Evolutionary conservation across 2,888 invertebrate species (phyloP).

Genomic region (Metalampra italica): DNA sequence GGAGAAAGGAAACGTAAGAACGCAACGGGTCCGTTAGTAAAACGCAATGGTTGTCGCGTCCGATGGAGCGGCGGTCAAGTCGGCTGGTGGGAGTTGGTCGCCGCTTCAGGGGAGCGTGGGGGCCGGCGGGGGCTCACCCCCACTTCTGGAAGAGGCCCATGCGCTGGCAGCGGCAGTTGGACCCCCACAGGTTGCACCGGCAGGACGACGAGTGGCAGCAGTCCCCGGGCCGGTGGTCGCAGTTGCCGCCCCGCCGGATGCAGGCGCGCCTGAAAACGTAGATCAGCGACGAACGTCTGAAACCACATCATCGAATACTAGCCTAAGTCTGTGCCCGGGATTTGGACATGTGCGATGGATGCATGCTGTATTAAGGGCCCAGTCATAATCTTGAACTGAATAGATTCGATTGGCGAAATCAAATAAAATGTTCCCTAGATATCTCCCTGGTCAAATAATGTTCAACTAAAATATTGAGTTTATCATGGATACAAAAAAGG

Average conservation of each 20-base stretch:
- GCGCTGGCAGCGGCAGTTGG: constrained; percentile 92
- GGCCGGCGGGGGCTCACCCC: constrained; percentile 71
- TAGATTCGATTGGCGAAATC: too few species aligned
- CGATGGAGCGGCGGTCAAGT: constrained; percentile 66
- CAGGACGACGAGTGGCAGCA: constrained; percentile 93
- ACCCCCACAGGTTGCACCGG: constrained; percentile 93
- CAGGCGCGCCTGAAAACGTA: constrained; percentile 92
- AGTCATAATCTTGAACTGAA: too few species aligned
- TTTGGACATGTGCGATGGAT: constrained; percentile 14
- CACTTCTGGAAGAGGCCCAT: constrained; percentile 94
- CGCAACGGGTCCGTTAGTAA: constrained; percentile 60
- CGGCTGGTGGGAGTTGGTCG: constrained; percentile 60
- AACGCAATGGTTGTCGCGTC: constrained; percentile 59
- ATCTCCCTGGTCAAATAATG: too few species aligned
- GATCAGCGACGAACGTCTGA: constrained; percentile 91
- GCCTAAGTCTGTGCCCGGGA: constrained; percentile 60
- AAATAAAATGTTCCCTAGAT: too few species aligned
- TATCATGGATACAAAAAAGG: too few species aligned
- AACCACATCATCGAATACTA: constrained; percentile 77
- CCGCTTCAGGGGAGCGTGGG: constrained; percentile 51
- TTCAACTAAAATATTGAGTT: too few species aligned
- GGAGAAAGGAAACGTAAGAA: constrained; percentile 39
- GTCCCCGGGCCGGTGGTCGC: constrained; percentile 90
- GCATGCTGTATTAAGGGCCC: constrained; percentile 1
- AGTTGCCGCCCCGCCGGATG: constrained; percentile 88